Conservation (phyloP, 2,888 invertebrate genomes). For the Dryobota labecula region DNA sequence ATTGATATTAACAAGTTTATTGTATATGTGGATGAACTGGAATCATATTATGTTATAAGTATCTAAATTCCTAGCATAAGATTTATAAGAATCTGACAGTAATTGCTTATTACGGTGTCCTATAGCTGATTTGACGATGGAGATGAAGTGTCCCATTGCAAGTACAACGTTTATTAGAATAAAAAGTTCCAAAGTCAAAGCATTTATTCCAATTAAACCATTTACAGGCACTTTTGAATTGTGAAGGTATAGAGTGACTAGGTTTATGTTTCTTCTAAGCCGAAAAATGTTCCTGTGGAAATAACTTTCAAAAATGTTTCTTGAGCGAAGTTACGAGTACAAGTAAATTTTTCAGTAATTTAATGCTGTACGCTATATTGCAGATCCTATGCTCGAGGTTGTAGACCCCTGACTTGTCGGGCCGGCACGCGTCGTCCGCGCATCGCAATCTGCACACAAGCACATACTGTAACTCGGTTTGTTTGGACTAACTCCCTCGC, state of each 20-base stretch:
- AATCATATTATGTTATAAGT: background rate
- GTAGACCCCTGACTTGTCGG: conserved; percentile 67
- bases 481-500: conserved; percentile 65
- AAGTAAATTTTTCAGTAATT: background rate
- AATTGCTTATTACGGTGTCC: background rate
- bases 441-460: conserved; percentile 73
- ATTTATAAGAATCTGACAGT: background rate
- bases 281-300: background rate
- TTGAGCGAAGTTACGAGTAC: background rate
- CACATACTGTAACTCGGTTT: conserved; percentile 61
- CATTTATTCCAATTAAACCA: background rate
- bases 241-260: background rate
- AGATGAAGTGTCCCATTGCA: background rate
- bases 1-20: conserved; percentile 3
- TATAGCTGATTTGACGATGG: background rate
- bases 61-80: background rate
- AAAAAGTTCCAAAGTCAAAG: background rate
- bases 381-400: conserved; percentile 59
- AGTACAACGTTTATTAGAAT: background rate
- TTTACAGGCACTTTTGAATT: background rate
- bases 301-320: background rate
- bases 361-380: background rate
- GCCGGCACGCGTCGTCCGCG: conserved; percentile 83
- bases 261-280: background rate
- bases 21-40: background rate